Conservation (phyloP, 2,113 vertebrate genomes). For the Xiphophorus hellerii region DNA sequence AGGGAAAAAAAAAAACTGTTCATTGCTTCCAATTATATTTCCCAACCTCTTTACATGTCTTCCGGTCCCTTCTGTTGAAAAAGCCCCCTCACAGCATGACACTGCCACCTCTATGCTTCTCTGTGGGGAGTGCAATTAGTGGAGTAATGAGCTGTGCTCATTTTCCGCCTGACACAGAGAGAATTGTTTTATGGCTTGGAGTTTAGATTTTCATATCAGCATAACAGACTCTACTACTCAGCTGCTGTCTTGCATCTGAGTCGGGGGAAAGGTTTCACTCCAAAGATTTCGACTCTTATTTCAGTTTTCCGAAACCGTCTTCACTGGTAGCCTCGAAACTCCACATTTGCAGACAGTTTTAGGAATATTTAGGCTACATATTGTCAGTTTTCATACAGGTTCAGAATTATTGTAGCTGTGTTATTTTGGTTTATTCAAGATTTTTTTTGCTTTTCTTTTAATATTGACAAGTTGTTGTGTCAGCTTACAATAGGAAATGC, state of each 20-base stretch:
- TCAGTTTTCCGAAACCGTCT: slow-evolving; percentile 28
- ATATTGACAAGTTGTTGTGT: slow-evolving; percentile 8
- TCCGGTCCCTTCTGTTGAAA: slow-evolving; percentile 49
- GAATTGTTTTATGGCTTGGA: slow-evolving; percentile 58
- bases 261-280: neutral
- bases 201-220: slow-evolving; percentile 47
- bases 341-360: slow-evolving; percentile 24
- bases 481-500: neutral
- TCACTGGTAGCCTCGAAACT: slow-evolving; percentile 5
- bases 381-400: neutral
- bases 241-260: neutral
- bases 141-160: slow-evolving; percentile 68
- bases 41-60: slow-evolving; percentile 38
- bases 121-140: slow-evolving; percentile 61
- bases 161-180: slow-evolving; percentile 44
- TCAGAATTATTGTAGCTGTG: neutral
- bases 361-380: slow-evolving; percentile 17
- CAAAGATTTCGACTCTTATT: neutral
- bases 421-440: neutral
- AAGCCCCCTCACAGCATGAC: slow-evolving; percentile 50
- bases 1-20: slow-evolving; percentile 24
- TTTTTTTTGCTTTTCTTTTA: slow-evolving; percentile 31
- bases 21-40: slow-evolving; percentile 22
- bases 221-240: slow-evolving; percentile 12
- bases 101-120: slow-evolving; percentile 54